Base-by-base conservation (phyloP, 2,113 vertebrate genomes). In the Tenebrosternarchus preto region DNA sequence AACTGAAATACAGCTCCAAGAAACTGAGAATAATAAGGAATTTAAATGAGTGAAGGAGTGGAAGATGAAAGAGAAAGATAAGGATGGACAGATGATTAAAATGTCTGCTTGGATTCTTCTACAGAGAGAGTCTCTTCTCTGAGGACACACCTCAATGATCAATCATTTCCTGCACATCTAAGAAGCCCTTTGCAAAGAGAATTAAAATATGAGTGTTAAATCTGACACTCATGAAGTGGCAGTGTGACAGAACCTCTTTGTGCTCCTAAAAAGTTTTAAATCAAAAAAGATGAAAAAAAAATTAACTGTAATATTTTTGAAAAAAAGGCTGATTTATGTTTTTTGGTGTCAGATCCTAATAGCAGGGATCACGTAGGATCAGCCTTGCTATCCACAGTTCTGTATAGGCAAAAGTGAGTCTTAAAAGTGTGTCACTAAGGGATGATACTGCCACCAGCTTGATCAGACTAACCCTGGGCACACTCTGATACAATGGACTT, bases 151-250 rank as follows among this genome's bases (percentile, higher is more conserved):
- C 61, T 36, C 43, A 22, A 67, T 78, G 64, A 74, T 64, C 59
- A 72, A 56, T 77, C 0, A 67, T 78, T 78, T 74, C 39, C 16
- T 73, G 20, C 22, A 67, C 53, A 56, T 78, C 53, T 79, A 75
- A 55, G 78, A 53, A 50, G 43, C 24, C 33, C 75, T 73, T 66
- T 67, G 31, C n/a, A 66, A 63, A 39, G n/a, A 39, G 29, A n/a
- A 33, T 71, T 29, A 76, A 50, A 61, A 69, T 69, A 25, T 22
- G 9, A 66, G 33, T 29, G 12, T 57, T 72, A 16, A 64, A 19
- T 63, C 36, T 63, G 16, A 36, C 39, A 46, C 8, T 46, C 39
- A 46, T 39, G 19, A 43, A 33, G 27, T 66, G 59, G 25, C 27
- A 60, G 39, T 64, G 59, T 39, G 27, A 74, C 25, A 36, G 17